Evolutionary conservation across 2,888 invertebrate species (phyloP).

Genomic region (Spialia ferax): DNA sequence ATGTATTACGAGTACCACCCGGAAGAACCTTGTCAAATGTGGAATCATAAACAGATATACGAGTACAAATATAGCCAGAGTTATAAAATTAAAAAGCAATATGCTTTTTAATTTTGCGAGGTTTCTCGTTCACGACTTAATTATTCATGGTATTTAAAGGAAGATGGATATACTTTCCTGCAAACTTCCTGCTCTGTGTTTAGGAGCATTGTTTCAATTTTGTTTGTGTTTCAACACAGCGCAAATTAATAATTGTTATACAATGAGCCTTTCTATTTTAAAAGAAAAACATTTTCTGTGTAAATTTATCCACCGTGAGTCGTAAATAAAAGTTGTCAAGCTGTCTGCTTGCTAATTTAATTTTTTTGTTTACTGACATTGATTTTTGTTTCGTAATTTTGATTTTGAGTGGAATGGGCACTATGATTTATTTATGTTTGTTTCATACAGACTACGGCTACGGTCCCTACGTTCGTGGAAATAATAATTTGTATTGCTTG

Average conservation of each 20-base stretch:
- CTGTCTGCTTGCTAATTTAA: constrained; percentile 17
- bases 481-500: too few species aligned
- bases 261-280: constrained; percentile 41
- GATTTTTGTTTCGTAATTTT: background rate
- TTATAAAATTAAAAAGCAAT: constrained; percentile 1
- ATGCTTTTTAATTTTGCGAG: too few species aligned
- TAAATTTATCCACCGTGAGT: constrained; percentile 11
- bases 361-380: constrained; percentile 8
- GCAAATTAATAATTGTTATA: constrained; percentile 44
- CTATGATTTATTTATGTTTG: background rate
- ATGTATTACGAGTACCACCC: too few species aligned
- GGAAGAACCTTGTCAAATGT: too few species aligned
- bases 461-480: too few species aligned
- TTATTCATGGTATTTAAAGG: constrained; percentile 48
- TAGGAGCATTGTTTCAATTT: constrained; percentile 54
- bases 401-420: background rate
- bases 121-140: constrained; percentile 39
- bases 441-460: background rate
- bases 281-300: constrained; percentile 26
- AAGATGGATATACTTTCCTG: constrained; percentile 42
- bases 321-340: constrained; percentile 24
- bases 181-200: constrained; percentile 45
- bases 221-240: constrained; percentile 45
- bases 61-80: background rate
- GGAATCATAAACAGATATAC: background rate